phyloP scores from a whole-genome alignment of 2,888 invertebrate species.

The Plagodis pulveraria region DNA sequence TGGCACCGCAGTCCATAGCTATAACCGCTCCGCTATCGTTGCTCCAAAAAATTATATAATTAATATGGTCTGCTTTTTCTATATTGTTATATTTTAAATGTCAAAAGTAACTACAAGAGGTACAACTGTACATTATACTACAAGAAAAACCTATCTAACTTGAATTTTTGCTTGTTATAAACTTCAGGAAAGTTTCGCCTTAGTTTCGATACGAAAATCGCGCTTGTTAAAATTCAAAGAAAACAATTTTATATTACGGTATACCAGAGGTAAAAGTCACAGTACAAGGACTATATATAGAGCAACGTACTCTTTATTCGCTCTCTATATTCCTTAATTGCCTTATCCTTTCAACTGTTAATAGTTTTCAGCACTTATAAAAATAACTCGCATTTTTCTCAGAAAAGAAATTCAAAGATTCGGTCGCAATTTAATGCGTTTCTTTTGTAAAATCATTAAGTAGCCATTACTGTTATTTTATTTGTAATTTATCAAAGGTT shows the following conservation, averaged over 20 bases:
- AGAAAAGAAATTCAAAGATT: too few species aligned
- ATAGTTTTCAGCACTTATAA: slow-evolving; percentile 16
- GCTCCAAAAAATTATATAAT: too few species aligned
- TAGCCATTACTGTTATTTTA: not conserved
- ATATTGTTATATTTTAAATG: too few species aligned
- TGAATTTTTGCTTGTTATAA: slow-evolving; percentile 22
- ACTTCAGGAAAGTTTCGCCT: slow-evolving; percentile 9
- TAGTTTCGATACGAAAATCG: slow-evolving; percentile 10
- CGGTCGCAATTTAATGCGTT: slow-evolving; percentile 5
- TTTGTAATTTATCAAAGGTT: not conserved
- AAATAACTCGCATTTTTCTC: too few species aligned
- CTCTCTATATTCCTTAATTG: slow-evolving; percentile 19
- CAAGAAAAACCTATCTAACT: slow-evolving; percentile 9
- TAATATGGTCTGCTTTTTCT: too few species aligned
- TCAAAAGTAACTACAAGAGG: too few species aligned
- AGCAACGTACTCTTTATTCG: too few species aligned
- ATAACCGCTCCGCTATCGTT: too few species aligned
- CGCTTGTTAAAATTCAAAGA: slow-evolving; percentile 19
- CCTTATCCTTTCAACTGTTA: slow-evolving; percentile 22
- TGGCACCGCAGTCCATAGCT: too few species aligned
- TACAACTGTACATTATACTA: not conserved
- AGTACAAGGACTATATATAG: slow-evolving; percentile 3
- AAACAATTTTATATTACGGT: slow-evolving; percentile 2
- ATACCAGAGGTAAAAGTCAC: too few species aligned
- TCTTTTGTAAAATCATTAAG: slow-evolving; percentile 19